Evolutionary conservation across 2,888 invertebrate species (phyloP).

Genomic region (Heliconius ethilla): DNA sequence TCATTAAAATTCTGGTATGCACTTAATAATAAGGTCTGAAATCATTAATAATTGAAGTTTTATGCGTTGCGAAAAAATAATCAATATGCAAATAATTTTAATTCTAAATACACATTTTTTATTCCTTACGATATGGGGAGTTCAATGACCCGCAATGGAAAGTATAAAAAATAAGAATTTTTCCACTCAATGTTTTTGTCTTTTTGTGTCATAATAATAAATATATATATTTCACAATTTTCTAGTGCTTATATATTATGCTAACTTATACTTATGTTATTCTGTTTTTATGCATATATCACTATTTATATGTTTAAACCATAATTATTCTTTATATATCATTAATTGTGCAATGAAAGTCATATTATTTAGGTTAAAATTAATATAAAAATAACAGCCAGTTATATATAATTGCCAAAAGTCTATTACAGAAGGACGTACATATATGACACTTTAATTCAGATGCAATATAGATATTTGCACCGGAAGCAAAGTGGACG

Average conservation of each 20-base stretch:
- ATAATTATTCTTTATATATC: slow-evolving; percentile 8
- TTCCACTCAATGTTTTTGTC: slow-evolving; percentile 52
- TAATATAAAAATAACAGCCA: not conserved
- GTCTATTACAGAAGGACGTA: not conserved
- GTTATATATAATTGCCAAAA: not conserved
- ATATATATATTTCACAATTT: slow-evolving; percentile 6
- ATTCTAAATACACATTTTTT: slow-evolving; percentile 53
- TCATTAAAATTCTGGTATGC: not conserved
- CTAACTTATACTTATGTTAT: not conserved
- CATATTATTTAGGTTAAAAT: slow-evolving; percentile 17
- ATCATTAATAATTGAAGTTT: not conserved
- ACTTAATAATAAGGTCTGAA: not conserved
- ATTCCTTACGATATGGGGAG: slow-evolving; percentile 63
- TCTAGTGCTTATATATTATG: not conserved
- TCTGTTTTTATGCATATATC: not conserved
- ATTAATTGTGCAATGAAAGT: slow-evolving; percentile 12
- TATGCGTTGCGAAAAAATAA: not conserved
- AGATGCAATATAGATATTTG: slow-evolving; percentile 39
- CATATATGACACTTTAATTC: slow-evolving; percentile 32
- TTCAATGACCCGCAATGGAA: slow-evolving; percentile 66
- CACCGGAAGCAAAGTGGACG: slow-evolving; percentile 41
- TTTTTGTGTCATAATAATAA: slow-evolving; percentile 32
- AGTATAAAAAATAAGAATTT: slow-evolving; percentile 60
- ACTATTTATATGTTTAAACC: not conserved
- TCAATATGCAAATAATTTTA: slow-evolving; percentile 45